A percentile compares a stretch with the other conserved stretches of the same genome.
Evolutionary conservation across 2,113 vertebrate genomes (phyloP).

Genomic region (Trematomus loennbergii): DNA sequence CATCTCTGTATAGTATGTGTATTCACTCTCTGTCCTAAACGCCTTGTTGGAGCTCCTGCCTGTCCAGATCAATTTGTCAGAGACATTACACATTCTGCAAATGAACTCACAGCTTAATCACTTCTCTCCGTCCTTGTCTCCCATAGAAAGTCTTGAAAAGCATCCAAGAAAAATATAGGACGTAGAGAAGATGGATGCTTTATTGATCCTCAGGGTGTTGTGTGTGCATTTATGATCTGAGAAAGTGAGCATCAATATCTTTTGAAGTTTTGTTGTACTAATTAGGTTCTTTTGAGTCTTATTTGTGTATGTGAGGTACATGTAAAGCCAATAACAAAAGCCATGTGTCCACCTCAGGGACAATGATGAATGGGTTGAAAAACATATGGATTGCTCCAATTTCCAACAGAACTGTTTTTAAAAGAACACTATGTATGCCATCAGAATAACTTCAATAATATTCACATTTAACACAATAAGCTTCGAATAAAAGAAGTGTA

Average conservation of each 20-base stretch:
- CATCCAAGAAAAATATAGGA: background rate
- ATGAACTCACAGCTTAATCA: background rate
- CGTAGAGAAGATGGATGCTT: too few relatives aligned
- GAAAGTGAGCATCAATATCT: background rate
- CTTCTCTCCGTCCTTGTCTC: background rate
- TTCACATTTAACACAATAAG: background rate
- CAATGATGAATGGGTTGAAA: background rate
- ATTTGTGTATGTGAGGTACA: background rate
- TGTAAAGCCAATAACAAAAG: background rate
- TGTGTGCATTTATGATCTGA: background rate
- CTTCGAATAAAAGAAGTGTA: background rate
- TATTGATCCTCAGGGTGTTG: background rate
- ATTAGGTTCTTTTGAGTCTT: background rate
- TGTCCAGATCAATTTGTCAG: too few relatives aligned
- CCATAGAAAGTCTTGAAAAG: background rate
- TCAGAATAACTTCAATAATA: background rate
- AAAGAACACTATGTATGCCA: background rate
- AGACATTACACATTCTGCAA: background rate
- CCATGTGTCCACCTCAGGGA: background rate
- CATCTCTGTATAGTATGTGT: too few relatives aligned
- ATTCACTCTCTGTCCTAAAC: too few relatives aligned
- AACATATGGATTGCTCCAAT: background rate
- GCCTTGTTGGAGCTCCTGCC: too few relatives aligned
- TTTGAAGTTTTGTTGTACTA: background rate
- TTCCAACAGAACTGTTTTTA: background rate